These are phyloP conservation scores for Synaphobranchus kaupii DNA, from an alignment of 2,797 vertebrate genomes.

Conservation along the genomic window DNA sequence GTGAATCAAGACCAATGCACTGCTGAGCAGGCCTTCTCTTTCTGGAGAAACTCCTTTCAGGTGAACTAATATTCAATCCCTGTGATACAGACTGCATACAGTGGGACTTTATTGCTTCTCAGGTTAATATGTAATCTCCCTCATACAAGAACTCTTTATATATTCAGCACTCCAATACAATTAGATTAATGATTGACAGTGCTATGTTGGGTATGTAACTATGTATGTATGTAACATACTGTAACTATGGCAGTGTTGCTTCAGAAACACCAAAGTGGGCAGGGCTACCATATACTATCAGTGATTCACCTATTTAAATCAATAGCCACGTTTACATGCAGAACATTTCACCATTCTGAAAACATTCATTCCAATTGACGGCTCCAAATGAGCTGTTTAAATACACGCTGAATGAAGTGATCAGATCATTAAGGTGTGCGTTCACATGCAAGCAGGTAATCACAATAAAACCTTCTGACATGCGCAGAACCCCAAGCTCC, in stretches of 20 bases:
- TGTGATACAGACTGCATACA: background rate
- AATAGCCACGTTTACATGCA: background rate
- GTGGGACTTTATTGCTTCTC: background rate
- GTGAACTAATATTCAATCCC: background rate
- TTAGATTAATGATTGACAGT: conserved; percentile 13
- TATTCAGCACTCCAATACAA: background rate
- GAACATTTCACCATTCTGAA: too few relatives aligned
- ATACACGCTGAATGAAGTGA: too few relatives aligned
- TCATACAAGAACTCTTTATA: background rate
- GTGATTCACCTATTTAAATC: background rate
- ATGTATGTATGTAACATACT: too few relatives aligned
- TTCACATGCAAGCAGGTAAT: too few relatives aligned
- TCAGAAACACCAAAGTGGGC: background rate
- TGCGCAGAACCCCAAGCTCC: too few relatives aligned
- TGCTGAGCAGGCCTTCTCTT: background rate
- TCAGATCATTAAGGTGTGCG: too few relatives aligned
- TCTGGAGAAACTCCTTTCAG: background rate
- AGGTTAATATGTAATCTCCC: background rate
- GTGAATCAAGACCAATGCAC: background rate
- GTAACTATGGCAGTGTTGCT: background rate
- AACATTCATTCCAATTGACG: too few relatives aligned
- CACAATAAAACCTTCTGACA: too few relatives aligned
- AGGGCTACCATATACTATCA: background rate
- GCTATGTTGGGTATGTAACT: background rate
- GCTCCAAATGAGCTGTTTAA: too few relatives aligned